phyloP scores from a whole-genome alignment of 2,113 vertebrate genomes.

The Argyrosomus japonicus region DNA sequence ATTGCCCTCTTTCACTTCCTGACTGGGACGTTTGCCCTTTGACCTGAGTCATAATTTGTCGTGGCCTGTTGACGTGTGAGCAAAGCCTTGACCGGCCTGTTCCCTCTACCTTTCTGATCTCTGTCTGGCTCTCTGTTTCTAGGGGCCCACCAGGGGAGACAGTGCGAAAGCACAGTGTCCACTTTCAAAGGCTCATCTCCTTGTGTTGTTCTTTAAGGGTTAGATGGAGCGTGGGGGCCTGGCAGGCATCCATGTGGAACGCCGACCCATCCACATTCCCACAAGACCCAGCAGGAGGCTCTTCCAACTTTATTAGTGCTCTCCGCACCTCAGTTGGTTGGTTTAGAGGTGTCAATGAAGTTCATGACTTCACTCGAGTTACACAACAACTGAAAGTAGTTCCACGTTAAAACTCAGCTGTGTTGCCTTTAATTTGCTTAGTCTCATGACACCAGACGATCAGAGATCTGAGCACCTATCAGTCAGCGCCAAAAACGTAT shows the following conservation, averaged over 20 bases:
- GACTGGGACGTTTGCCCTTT: constrained; percentile 74
- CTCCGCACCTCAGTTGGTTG: not conserved
- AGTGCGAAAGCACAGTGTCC: constrained; percentile 60
- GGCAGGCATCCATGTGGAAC: constrained; percentile 57
- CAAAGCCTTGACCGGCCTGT: constrained; percentile 43
- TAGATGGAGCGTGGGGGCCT: constrained; percentile 35
- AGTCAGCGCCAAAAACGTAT: too few relatives aligned
- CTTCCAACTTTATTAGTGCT: constrained; percentile 10
- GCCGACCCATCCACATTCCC: constrained; percentile 42
- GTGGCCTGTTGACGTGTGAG: constrained; percentile 61
- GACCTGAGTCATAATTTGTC: constrained; percentile 72
- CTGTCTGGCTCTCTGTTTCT: constrained; percentile 16
- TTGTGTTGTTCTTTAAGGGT: constrained; percentile 64
- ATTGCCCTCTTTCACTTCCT: constrained; percentile 65
- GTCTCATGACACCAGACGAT: too few relatives aligned
- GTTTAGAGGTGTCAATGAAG: not conserved
- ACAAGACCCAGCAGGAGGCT: constrained; percentile 28
- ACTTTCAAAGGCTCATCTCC: constrained; percentile 77
- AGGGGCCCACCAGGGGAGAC: constrained; percentile 43
- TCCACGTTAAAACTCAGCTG: too few relatives aligned
- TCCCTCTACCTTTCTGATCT: constrained; percentile 53
- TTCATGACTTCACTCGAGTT: not conserved
- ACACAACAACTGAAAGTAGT: not conserved
- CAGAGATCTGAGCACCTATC: too few relatives aligned
- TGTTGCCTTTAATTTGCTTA: not conserved